Base-by-base conservation (phyloP, 2,113 vertebrate species). In the Grammomys dolichurus region DNA sequence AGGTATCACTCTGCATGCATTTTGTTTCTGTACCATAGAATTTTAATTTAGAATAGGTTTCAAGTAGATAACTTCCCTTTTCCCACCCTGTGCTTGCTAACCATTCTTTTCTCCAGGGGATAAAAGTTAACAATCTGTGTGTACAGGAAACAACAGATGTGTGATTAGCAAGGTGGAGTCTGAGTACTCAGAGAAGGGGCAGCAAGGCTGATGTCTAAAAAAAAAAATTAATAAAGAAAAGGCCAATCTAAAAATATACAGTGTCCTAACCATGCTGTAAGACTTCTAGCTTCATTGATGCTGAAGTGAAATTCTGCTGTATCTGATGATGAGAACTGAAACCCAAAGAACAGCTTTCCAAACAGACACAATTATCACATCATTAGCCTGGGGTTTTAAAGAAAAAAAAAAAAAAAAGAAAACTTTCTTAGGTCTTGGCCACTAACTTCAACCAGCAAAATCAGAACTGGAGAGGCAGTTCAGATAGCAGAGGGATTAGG, bases 351-450 rank as follows among this genome's bases (percentile, higher is more conserved):
- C 20, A 92, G 46, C 63, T 90, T 95, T 96, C 58, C n/a, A 85
- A 20, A 56, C 1, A 94, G 36, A 54, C 13, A 86, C 87, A 75
- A 78, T 40, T 22, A 78, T 87, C n/a, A 26, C 7, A 88, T 43
- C 11, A 93, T 81, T 51, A 67, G 14, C 28, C 88, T 89, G 12
- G 12, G 60, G 26, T 95, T 65, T 94, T 86, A 89, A 86, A n/a
- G 67, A 65, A 65, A 20, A n/a, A 88, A 95, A 94, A 88, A 95
- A 94, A 90, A 77, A 80, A 58, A 43, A 95, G 33, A 90, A 96
- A 77, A 82, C 13, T 5, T 85, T 90, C 31, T 94, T 13, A 70
- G 51, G 43, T 91, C 72, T 96, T 90, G 91, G 51, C 67, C 12
- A 48, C 17, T 81, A 90, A 89, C n/a, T 65, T 90, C 13, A 87